A percentile compares a stretch with the other conserved stretches of the same genome.
Conservation (phyloP, 2,797 vertebrate species). For the Tapera naevia region DNA sequence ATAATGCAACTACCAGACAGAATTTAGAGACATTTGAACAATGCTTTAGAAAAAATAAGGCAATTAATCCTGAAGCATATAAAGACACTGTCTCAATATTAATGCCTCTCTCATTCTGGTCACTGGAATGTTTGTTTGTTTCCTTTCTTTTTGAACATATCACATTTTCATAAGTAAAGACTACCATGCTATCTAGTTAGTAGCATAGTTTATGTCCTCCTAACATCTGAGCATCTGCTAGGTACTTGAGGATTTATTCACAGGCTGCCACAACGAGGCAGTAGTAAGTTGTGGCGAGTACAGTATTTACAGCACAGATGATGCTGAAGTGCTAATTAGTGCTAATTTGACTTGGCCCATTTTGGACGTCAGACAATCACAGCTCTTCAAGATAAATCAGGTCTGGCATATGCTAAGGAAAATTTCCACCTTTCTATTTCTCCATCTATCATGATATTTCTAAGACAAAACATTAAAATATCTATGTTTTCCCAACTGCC, state of each 20-base stretch:
- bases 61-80: neutral
- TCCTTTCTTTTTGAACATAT: neutral
- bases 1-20: neutral
- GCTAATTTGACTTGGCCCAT: constrained; percentile 40
- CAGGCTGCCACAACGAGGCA: constrained; percentile 66
- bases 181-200: neutral
- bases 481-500: neutral
- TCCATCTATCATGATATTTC: neutral
- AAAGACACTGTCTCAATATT: neutral
- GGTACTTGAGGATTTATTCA: constrained; percentile 43
- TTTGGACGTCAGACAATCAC: constrained; percentile 28
- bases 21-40: neutral
- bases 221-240: constrained; percentile 5
- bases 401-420: neutral
- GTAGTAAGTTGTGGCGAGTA: constrained; percentile 62
- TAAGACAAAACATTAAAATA: neutral
- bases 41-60: neutral
- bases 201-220: neutral
- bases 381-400: constrained; percentile 6
- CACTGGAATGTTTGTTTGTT: neutral
- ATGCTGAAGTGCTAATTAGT: constrained; percentile 44
- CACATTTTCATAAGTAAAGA: neutral
- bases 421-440: neutral
- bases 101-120: neutral
- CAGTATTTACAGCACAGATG: constrained; percentile 26